These are phyloP conservation scores for Chaetogeoica ovagalla DNA, from an alignment of 2,888 invertebrate species.

Conservation along the genomic window DNA sequence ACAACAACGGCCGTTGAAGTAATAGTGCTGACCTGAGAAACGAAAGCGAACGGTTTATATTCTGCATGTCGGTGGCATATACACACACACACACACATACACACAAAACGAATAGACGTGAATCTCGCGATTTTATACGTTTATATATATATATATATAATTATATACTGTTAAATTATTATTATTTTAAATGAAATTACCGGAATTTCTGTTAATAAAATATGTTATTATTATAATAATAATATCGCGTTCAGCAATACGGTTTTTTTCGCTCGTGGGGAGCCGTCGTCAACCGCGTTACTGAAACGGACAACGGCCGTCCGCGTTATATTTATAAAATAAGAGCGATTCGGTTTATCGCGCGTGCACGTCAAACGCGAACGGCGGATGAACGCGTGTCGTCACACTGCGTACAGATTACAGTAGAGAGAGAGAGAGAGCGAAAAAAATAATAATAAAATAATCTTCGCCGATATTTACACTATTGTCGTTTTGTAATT, in stretches of 20 bases:
- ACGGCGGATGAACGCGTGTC: not conserved
- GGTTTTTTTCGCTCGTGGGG: not conserved
- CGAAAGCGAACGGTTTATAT: not conserved
- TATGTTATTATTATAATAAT: too few relatives aligned
- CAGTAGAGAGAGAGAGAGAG: too few relatives aligned
- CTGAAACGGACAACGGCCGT: conserved; percentile 4
- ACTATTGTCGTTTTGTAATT: too few relatives aligned
- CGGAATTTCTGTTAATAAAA: too few relatives aligned
- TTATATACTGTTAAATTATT: too few relatives aligned
- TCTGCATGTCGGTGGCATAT: not conserved
- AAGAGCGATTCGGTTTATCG: not conserved
- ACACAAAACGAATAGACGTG: too few relatives aligned
- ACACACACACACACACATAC: too few relatives aligned
- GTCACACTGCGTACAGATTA: not conserved
- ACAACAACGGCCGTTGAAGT: not conserved
- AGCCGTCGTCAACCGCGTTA: not conserved
- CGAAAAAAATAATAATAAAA: too few relatives aligned
- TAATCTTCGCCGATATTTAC: too few relatives aligned
- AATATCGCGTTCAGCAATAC: not conserved
- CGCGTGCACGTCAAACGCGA: not conserved
- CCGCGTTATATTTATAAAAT: not conserved
- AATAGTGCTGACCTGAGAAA: not conserved
- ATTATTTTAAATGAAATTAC: too few relatives aligned
- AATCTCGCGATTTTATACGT: too few relatives aligned
- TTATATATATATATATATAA: too few relatives aligned